Conservation (phyloP, 2,113 vertebrate species). For the Nettapus auritus region DNA sequence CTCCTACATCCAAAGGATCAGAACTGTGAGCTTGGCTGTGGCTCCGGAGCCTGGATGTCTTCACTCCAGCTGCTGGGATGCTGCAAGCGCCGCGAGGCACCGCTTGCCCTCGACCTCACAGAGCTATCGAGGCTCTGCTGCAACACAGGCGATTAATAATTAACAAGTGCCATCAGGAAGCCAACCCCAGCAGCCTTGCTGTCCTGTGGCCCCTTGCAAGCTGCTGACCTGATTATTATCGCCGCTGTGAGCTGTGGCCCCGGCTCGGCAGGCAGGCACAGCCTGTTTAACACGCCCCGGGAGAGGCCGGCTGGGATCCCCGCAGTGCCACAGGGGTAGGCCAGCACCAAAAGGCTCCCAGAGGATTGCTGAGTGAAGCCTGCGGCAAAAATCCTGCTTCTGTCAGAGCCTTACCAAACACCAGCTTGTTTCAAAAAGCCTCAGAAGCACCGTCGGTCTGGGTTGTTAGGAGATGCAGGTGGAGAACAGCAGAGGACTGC, state of each 20-base stretch:
- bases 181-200: not conserved
- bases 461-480: not conserved
- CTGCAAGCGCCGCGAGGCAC: not conserved
- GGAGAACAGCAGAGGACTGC: not conserved
- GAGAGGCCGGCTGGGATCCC: not conserved
- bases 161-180: constrained; percentile 32
- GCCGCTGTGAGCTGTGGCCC: not conserved
- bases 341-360: not conserved
- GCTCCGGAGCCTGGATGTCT: not conserved
- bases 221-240: constrained; percentile 19
- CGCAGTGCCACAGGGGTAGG: not conserved
- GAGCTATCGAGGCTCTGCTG: not conserved
- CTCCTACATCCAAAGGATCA: not conserved
- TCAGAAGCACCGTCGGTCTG: not conserved
- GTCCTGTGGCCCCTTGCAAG: not conserved
- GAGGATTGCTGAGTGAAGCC: not conserved
- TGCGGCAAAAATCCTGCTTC: not conserved
- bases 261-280: not conserved
- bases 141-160: constrained; percentile 33
- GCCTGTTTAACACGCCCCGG: not conserved
- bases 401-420: not conserved
- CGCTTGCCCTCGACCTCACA: not conserved
- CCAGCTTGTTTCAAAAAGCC: not conserved
- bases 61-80: not conserved
- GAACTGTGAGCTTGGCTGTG: not conserved